Percentiles rank a stretch among this genome's conserved stretches.
phyloP scores from a whole-genome alignment of 2,797 vertebrate species.

The Menidia menidia region DNA sequence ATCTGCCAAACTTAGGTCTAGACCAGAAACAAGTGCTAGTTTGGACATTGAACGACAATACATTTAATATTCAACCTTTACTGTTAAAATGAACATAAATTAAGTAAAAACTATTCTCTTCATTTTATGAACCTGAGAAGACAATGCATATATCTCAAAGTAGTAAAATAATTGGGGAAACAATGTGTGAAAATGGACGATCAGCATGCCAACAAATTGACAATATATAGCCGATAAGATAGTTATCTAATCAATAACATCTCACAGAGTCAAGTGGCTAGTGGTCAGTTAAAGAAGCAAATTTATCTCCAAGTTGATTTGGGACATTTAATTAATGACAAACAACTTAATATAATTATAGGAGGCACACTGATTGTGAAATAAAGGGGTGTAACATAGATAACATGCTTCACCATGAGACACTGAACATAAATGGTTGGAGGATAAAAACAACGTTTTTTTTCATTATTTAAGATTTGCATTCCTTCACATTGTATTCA shows the following conservation, averaged over 20 bases:
- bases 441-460: neutral
- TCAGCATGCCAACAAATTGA: neutral
- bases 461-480: neutral
- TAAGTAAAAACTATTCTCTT: neutral
- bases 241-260: neutral
- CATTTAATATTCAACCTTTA: neutral
- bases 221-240: neutral
- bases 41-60: neutral
- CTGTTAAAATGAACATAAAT: neutral
- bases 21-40: neutral
- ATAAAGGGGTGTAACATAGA: neutral
- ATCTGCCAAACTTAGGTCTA: neutral
- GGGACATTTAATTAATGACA: neutral
- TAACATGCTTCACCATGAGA: neutral
- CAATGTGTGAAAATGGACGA: slow-evolving; percentile 3
- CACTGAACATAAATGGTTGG: neutral
- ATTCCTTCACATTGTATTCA: neutral
- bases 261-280: neutral
- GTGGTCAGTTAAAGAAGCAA: neutral
- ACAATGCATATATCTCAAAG: slow-evolving; percentile 26
- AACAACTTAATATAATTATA: neutral
- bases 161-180: neutral
- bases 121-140: slow-evolving; percentile 34
- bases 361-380: neutral
- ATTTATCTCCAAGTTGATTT: neutral